phyloP scores from a whole-genome alignment of 1,140 invertebrate species.

The Apis laboriosa region DNA sequence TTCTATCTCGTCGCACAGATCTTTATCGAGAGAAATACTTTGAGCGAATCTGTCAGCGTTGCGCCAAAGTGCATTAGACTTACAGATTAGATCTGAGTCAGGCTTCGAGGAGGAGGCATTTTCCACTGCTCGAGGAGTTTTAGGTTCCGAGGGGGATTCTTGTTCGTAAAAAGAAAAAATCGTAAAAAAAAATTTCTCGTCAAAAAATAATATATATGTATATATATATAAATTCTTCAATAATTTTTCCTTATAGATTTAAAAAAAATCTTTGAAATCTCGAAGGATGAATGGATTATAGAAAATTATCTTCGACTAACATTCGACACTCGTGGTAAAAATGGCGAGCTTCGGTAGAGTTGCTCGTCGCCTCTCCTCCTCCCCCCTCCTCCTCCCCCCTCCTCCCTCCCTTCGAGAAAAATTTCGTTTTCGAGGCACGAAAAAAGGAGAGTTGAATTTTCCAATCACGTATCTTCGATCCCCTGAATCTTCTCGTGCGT shows the following conservation, averaged over 20 bases:
- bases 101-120: background rate
- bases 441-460: constrained; percentile 46
- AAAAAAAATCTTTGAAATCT: background rate
- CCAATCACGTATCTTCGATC: constrained; percentile 64
- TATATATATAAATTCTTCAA: background rate
- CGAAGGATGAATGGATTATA: constrained; percentile 5
- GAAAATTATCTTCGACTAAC: constrained; percentile 11
- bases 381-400: no score
- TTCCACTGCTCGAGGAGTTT: no score
- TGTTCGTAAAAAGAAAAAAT: no score
- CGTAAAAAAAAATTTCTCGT: no score
- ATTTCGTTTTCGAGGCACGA: constrained; percentile 56
- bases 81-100: constrained; percentile 39
- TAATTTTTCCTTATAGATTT: background rate
- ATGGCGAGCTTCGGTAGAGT: background rate
- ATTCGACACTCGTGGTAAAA: constrained; percentile 35
- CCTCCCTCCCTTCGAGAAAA: background rate
- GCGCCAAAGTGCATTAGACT: constrained; percentile 44
- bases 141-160: no score
- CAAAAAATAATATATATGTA: no score
- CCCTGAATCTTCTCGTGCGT: constrained; percentile 33
- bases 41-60: constrained; percentile 34
- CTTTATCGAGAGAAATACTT: constrained; percentile 42
- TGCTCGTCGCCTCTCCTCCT: background rate
- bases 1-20: constrained; percentile 25